Conservation (phyloP, 2,113 vertebrate species). For the Chaenocephalus aceratus region DNA sequence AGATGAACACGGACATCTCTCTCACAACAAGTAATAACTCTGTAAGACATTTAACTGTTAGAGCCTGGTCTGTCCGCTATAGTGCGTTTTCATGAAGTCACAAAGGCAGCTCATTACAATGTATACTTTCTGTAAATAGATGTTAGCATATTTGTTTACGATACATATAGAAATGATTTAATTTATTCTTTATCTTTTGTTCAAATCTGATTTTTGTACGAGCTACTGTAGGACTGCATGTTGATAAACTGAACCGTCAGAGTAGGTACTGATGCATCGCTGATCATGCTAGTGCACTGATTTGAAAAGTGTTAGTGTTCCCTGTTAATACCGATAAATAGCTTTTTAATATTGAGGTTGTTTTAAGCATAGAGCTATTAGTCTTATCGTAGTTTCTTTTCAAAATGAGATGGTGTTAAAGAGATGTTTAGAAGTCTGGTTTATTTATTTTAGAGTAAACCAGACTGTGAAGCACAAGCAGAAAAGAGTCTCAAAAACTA, state of each 20-base stretch:
- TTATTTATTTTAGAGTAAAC: constrained; percentile 18
- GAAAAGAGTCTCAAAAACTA: constrained; percentile 15
- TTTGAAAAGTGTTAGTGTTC: constrained; percentile 75
- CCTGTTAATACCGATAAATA: constrained; percentile 53
- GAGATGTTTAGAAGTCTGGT: constrained; percentile 33
- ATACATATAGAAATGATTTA: constrained; percentile 78
- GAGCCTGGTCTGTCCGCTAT: constrained; percentile 32
- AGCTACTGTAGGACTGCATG: constrained; percentile 82
- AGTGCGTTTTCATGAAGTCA: constrained; percentile 68
- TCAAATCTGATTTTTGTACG: constrained; percentile 68
- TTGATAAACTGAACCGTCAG: constrained; percentile 62
- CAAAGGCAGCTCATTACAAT: constrained; percentile 83
- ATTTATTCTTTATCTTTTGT: constrained; percentile 81
- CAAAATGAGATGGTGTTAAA: constrained; percentile 2
- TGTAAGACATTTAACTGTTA: constrained; percentile 38
- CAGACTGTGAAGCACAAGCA: constrained; percentile 66
- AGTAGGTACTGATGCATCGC: constrained; percentile 32
- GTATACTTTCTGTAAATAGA: constrained; percentile 84
- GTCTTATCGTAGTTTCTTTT: constrained; percentile 27
- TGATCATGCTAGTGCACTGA: constrained; percentile 68
- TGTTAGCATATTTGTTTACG: constrained; percentile 80
- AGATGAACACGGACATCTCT: constrained; percentile 35
- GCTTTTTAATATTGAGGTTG: constrained; percentile 33
- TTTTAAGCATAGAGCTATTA: constrained; percentile 26
- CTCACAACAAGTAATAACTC: constrained; percentile 39